Percentiles rank a stretch among this genome's conserved stretches.
Evolutionary conservation across 2,113 vertebrate genomes (phyloP).

Genomic region (Pseudois nayaur): DNA sequence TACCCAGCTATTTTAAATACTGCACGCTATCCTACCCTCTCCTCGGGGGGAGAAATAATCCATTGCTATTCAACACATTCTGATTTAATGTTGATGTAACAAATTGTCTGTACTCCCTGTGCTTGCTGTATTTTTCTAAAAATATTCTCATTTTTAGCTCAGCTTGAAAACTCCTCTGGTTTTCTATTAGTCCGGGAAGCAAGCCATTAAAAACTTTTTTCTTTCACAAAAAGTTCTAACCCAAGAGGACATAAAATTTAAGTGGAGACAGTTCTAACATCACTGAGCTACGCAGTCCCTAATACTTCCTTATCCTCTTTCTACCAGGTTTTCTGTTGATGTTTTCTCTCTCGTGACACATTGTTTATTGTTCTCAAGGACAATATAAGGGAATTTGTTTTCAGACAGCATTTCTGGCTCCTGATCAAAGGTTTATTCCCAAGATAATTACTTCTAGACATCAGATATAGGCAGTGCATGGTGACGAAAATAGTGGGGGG

Average conservation of each 20-base stretch:
- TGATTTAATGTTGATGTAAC: slow-evolving; percentile 22
- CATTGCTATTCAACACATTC: background rate
- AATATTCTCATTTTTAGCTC: slow-evolving; percentile 38
- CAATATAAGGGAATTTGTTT: background rate
- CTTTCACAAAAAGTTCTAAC: slow-evolving; percentile 10
- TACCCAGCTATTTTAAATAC: background rate
- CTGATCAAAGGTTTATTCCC: background rate
- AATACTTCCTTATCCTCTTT: background rate
- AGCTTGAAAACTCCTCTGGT: slow-evolving; percentile 14
- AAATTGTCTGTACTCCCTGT: background rate
- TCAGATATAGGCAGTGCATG: background rate
- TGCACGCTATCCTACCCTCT: background rate
- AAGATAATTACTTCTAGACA: background rate
- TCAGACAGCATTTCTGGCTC: slow-evolving; percentile 19
- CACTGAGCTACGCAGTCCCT: background rate
- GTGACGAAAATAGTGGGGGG: background rate
- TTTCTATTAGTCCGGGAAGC: slow-evolving; percentile 27
- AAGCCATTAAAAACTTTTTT: background rate
- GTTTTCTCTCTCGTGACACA: background rate
- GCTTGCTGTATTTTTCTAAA: slow-evolving; percentile 28
- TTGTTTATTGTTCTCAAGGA: slow-evolving; percentile 17
- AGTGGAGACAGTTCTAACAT: background rate
- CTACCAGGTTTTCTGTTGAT: background rate
- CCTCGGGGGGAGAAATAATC: background rate
- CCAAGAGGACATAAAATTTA: background rate